These are phyloP conservation scores for Drosophila hawaiiensis DNA, from an alignment of 2,888 invertebrate genomes.

Conservation along the genomic window DNA sequence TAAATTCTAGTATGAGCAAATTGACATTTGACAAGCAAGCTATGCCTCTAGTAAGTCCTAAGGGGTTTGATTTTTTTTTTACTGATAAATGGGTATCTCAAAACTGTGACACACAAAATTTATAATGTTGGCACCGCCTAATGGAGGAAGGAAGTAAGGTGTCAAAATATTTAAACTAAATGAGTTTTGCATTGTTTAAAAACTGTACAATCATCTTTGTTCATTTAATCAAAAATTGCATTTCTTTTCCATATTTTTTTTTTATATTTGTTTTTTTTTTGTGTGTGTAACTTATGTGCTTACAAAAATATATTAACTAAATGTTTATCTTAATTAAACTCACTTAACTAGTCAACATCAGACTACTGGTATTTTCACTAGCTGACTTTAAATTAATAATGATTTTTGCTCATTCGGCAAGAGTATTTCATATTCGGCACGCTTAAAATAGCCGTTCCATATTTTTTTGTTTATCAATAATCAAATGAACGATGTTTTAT, in stretches of 20 bases:
- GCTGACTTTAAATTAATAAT: neutral
- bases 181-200: constrained; percentile 12
- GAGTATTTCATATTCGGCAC: neutral
- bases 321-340: neutral
- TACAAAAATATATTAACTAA: neutral
- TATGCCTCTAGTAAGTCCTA: neutral
- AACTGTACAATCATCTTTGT: constrained; percentile 40
- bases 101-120: neutral
- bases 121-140: neutral
- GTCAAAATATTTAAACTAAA: constrained; percentile 5
- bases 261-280: too few species aligned
- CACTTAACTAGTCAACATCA: neutral
- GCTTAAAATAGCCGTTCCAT: neutral
- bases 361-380: neutral
- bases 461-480: constrained; percentile 60
- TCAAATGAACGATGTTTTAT: constrained; percentile 54
- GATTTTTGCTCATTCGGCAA: neutral
- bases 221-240: constrained; percentile 37
- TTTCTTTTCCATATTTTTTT: constrained; percentile 18
- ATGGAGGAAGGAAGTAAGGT: neutral
- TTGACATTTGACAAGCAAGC: neutral
- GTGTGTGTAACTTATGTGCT: too few species aligned
- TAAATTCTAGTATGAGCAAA: constrained; percentile 4
- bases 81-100: neutral
- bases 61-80: neutral